These are phyloP conservation scores for Notothenia coriiceps DNA, from an alignment of 2,113 vertebrate species.

Conservation along the genomic window DNA sequence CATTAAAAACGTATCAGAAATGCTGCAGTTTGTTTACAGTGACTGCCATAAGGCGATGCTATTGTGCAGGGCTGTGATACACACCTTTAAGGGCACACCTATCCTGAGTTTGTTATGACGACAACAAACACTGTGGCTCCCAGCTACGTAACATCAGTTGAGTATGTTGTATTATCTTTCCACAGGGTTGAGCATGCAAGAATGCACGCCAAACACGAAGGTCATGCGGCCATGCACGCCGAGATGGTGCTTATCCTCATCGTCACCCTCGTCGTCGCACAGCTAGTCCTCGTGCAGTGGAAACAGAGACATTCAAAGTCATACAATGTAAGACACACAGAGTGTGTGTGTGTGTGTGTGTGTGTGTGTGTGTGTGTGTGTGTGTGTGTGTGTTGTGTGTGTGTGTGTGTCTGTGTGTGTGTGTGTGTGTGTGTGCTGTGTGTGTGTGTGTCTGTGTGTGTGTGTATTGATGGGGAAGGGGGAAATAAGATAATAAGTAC, in stretches of 20 bases:
- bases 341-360: background rate
- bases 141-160: background rate
- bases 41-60: background rate
- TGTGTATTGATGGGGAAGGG: background rate
- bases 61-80: background rate
- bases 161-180: conserved; percentile 34
- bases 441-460: background rate
- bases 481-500: no score
- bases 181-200: conserved; percentile 94
- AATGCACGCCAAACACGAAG: conserved; percentile 98
- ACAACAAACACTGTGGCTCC: background rate
- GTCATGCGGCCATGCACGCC: conserved; percentile 98
- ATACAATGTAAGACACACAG: conserved; percentile 94
- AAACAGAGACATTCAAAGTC: conserved; percentile 97
- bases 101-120: conserved; percentile 1
- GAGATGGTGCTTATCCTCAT: conserved; percentile 99
- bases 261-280: conserved; percentile 94
- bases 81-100: background rate
- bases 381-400: no score
- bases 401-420: background rate
- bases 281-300: conserved; percentile 98
- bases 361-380: background rate
- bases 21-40: background rate
- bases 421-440: background rate
- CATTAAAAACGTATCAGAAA: background rate